phyloP scores from a whole-genome alignment of 2,888 invertebrate species.

The Apamea monoglypha region DNA sequence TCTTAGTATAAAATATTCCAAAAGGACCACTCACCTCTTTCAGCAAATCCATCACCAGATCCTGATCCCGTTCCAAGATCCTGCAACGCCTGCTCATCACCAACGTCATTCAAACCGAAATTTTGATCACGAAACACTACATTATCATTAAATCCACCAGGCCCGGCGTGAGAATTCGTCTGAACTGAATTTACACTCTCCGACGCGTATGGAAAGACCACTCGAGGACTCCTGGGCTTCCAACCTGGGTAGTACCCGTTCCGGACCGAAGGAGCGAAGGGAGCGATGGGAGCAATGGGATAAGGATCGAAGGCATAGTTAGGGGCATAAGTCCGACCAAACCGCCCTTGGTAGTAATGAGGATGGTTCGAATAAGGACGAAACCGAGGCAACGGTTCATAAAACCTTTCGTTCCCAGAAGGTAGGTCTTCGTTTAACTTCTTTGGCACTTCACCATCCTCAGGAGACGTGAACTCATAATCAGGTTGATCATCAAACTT shows the following conservation, averaged over 20 bases:
- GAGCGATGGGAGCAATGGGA: conserved; percentile 62
- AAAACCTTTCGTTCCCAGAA: conserved; percentile 84
- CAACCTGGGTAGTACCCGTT: conserved; percentile 84
- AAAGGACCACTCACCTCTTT: conserved; percentile 91
- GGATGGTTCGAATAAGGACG: conserved; percentile 76
- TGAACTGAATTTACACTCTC: conserved; percentile 83
- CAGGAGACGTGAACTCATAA: conserved; percentile 86
- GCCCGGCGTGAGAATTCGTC: conserved; percentile 86
- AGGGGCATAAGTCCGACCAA: conserved; percentile 83
- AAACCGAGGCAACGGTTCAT: conserved; percentile 80
- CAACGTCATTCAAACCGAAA: conserved; percentile 90
- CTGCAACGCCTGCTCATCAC: conserved; percentile 91
- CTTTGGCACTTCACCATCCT: conserved; percentile 65
- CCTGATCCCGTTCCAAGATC: conserved; percentile 90
- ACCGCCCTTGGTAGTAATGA: conserved; percentile 82
- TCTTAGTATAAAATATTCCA: neutral
- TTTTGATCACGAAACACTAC: conserved; percentile 91
- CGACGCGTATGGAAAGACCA: conserved; percentile 87
- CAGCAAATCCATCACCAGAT: conserved; percentile 89
- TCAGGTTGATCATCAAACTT: conserved; percentile 88
- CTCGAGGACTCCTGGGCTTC: conserved; percentile 87
- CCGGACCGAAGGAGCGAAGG: conserved; percentile 75
- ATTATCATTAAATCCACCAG: conserved; percentile 80
- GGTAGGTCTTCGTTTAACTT: conserved; percentile 71
- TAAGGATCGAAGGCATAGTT: conserved; percentile 81